Evolutionary conservation across 2,113 vertebrate species (phyloP), one percentile per base, ranked within the genome.

Genomic region (Scomber japonicus): DNA sequence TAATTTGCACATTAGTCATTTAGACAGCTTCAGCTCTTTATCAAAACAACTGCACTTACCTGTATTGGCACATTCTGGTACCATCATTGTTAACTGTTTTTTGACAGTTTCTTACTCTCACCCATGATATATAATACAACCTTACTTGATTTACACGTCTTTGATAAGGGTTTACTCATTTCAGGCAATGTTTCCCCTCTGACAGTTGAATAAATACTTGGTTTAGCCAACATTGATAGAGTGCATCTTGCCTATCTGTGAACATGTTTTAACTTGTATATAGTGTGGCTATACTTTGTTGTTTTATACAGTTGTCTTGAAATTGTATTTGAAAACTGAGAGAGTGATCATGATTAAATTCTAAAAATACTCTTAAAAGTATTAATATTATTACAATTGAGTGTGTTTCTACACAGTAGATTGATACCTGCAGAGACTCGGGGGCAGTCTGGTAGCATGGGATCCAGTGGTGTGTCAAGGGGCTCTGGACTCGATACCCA

Each of bases 401-500:
- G 19, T 80, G 31, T 68, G 10, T 68, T 68, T 53, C 15, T 30
- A 13, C 7, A 30, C 3, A 48, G 64, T 68, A 24, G 19, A 68
- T 57, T 73, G 11, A n/a, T 97, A 99, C 98, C 98, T 98, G 98
- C 98, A 90, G 98, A 99, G 84, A 99, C 96, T 14, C 96, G 94
- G 30, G 97, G 97, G 78, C 98, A 99, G 88, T 99, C 97, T 0
- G 97, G 96, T 66, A 99, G 94, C 97, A 99, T 98, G 81, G 97
- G 95, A 50, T 99, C 97, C 94, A 99, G 95, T 0, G 94, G 94
- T 0, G 97, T 96, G 89, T 99, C 97, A 90, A 99, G 78, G 0
- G 97, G 96, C 85, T 99, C 97, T 0, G 97, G 95, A 92, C 97
- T 99, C 19, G 97, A 99, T 63, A 99, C 97, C 98, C 98, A 99